Evolutionary conservation across 2,888 invertebrate species (phyloP), one percentile per base, ranked within the genome.

Genomic region (Drosophila testacea): DNA sequence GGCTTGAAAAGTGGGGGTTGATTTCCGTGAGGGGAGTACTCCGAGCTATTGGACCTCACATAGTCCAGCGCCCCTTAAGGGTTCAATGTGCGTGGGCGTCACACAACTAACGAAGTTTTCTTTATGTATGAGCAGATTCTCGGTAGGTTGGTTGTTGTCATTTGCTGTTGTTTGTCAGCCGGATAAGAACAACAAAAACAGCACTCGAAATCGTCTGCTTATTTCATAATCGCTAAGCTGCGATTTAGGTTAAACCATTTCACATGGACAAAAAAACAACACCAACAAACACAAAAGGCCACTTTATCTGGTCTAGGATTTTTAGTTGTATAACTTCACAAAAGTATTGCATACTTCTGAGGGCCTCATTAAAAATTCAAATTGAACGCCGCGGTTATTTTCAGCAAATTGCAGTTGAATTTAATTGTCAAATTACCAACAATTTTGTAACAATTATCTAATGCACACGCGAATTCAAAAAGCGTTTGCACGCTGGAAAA

Each of bases 221-320:
- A 85, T 85, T 85, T 85, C 85, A 85, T 85, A 85, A 86, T 84
- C 75, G 73, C 55, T 44, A 42, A 60, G 51, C 41, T 46, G 59
- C 63, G 69, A 77, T 75, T 77, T 72, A 79, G 79, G 77, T 79
- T 77, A 75, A 77, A 59, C 54, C 52, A 67, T 62, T 77, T 47
- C 56, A 50, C 52, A 47, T 36, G 4, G 27, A 30, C 47, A 52
- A 30, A 34, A 30, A 34, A 64, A 59, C 46, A 39, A 50, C 38
- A 41, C 27, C 36, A 28, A 63, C 28, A 59, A 47, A 34, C 44
- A 32, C 22, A 51, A 16, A 22, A 22, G 3, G 22, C 22, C 7
- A 6, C 41, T 44, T 39, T 47, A 1, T 22, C 3, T 22, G 22
- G 10, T 38, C n/a, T 28, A 28, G 6, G 9, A 51, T 13, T 60